Percentiles rank a stretch among this genome's conserved stretches.
phyloP scores from a whole-genome alignment of 1,140 invertebrate genomes.

The Triops longicaudatus region DNA sequence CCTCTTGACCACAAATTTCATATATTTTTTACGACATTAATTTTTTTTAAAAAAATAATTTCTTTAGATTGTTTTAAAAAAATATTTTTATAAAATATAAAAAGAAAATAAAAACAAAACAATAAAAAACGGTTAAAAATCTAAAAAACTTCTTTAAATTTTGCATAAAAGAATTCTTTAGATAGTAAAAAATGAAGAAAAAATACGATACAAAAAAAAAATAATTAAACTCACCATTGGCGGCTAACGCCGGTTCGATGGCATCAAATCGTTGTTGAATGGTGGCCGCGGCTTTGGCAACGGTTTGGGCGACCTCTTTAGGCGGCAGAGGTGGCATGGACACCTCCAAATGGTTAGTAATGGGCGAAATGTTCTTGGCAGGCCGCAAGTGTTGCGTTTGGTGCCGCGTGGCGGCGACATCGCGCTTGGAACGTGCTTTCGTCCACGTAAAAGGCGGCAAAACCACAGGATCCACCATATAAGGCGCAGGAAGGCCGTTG shows the following conservation, averaged over 20 bases:
- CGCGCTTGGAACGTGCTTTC: neutral
- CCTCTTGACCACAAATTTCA: neutral
- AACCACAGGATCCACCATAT: neutral
- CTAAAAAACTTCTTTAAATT: too few relatives aligned
- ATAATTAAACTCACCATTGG: constrained; percentile 32
- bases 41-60: constrained; percentile 18
- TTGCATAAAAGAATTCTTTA: too few relatives aligned
- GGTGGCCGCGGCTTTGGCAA: constrained; percentile 35
- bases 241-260: constrained; percentile 37
- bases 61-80: too few relatives aligned
- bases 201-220: too few relatives aligned
- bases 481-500: neutral
- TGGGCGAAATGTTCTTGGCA: constrained; percentile 34
- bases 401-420: constrained; percentile 26
- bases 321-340: constrained; percentile 38
- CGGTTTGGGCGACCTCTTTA: constrained; percentile 38
- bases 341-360: constrained; percentile 34
- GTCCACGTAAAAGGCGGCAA: neutral
- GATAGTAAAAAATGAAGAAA: too few relatives aligned
- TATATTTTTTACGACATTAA: neutral
- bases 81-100: too few relatives aligned
- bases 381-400: constrained; percentile 35
- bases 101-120: too few relatives aligned
- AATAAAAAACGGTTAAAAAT: too few relatives aligned
- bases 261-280: constrained; percentile 37